Base-by-base conservation (phyloP, 2,888 invertebrate species). In the Synergus laeviventris region DNA sequence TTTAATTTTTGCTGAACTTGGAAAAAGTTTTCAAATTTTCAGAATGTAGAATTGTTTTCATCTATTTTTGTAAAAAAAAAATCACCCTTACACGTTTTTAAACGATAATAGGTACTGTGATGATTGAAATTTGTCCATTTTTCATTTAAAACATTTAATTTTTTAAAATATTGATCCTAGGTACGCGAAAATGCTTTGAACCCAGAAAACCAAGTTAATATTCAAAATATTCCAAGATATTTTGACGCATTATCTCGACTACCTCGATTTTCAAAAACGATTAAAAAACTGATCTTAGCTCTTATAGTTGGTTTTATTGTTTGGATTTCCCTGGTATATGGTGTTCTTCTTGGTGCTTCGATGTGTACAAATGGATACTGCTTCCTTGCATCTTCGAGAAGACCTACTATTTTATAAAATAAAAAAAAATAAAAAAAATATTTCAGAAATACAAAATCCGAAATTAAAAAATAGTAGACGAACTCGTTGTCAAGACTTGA, bases 401-500 rank as follows among this genome's bases (percentile, higher is more conserved):
- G 49, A 54, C 31, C 49, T 0, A 31, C 70, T 70, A 36, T 70
- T n/a, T 49, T 70, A 49, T 70, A 54, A n/a, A 49, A 31, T 11
- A 9, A 66, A 61, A 36, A 77, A 78, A 59, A 66, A 66, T 61
- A 16, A 62, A 62, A 38, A 21, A 11, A 0, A 7, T 14, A 24
- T 39, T 21, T 14, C 1, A 24, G 42, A 42, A 16, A 24, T 0
- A 24, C 9, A 18, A 8, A 16, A 14, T 9, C 7, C 18, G 70
- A 42, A 82, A 82, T 76, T 60, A 75, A 66, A 73, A 83, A 76
- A 78, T 59, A 73, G 62, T 82, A 49, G 49, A 36, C 49, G n/a
- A 70, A 70, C 49, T 70, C 70, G 49, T 70, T n/a, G 70, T 84
- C 84, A 87, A 89, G 88, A 89, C 88, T 89, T 87, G 89, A 89